These are phyloP conservation scores for Falco cherrug DNA, from an alignment of 2,797 vertebrate species.

Conservation along the genomic window DNA sequence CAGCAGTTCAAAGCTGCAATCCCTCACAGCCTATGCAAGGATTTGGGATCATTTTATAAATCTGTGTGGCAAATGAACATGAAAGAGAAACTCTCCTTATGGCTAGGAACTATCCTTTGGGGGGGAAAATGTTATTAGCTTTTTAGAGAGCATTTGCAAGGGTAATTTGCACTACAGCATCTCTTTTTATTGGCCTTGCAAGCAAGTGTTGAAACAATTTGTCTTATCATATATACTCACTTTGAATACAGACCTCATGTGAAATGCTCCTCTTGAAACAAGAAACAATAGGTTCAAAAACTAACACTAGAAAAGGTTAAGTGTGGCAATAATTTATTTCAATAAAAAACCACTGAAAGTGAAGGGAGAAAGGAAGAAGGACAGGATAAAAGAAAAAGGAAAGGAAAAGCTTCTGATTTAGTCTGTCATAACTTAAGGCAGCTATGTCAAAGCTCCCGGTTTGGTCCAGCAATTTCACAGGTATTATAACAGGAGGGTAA, in stretches of 20 bases:
- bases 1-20: constrained; percentile 55
- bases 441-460: constrained; percentile 36
- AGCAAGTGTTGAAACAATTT: constrained; percentile 49
- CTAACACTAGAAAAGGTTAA: not conserved
- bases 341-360: not conserved
- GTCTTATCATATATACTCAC: constrained; percentile 35
- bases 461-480: constrained; percentile 47
- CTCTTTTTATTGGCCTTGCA: constrained; percentile 34
- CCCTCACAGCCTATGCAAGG: constrained; percentile 53
- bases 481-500: constrained; percentile 41
- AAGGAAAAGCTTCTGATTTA: constrained; percentile 45
- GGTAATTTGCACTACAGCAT: constrained; percentile 69
- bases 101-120: constrained; percentile 34
- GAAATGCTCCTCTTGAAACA: constrained; percentile 35
- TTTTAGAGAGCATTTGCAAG: constrained; percentile 72
- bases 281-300: not conserved
- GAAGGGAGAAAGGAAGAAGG: not conserved
- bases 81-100: constrained; percentile 32
- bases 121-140: constrained; percentile 53
- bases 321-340: not conserved
- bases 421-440: constrained; percentile 40
- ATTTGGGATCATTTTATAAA: constrained; percentile 68
- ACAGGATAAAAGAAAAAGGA: constrained; percentile 23
- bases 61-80: constrained; percentile 60
- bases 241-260: constrained; percentile 38